These are phyloP conservation scores for Heliconius melpomene DNA, from an alignment of 1,140 invertebrate species.

Conservation along the genomic window DNA sequence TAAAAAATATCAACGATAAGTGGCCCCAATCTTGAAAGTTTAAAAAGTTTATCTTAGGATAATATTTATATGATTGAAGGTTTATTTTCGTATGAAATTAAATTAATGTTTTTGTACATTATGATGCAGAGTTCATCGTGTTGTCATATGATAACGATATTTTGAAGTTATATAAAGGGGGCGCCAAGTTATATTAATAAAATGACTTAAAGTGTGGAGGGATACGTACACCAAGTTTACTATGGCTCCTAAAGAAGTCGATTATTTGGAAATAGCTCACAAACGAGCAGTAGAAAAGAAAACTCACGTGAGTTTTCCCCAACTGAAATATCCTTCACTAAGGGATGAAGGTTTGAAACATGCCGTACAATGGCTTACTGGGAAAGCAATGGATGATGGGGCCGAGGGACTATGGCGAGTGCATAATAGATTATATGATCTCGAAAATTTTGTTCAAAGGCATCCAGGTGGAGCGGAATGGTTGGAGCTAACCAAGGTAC, in stretches of 20 bases:
- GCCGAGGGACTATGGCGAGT: conserved; percentile 91
- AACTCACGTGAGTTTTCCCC: conserved; percentile 76
- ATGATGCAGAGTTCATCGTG: not conserved
- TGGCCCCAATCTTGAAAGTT: not conserved
- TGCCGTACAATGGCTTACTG: conserved; percentile 83
- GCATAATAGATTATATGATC: conserved; percentile 88
- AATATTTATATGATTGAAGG: not conserved
- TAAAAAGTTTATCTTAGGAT: not conserved
- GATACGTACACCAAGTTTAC: not conserved
- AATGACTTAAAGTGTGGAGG: not conserved
- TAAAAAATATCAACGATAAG: too few relatives aligned
- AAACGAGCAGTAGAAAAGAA: conserved; percentile 64
- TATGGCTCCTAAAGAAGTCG: conserved; percentile 63
- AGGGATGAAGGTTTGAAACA: conserved; percentile 75
- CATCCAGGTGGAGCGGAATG: conserved; percentile 92
- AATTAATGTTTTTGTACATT: not conserved
- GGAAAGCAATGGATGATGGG: conserved; percentile 86
- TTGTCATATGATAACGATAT: not conserved
- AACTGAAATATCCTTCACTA: conserved; percentile 78
- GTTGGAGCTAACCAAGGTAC: conserved; percentile 85
- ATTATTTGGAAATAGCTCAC: conserved; percentile 60
- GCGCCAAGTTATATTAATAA: not conserved
- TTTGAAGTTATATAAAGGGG: not conserved
- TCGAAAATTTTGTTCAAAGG: conserved; percentile 84
- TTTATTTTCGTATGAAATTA: not conserved